Percentiles rank a stretch among this genome's conserved stretches.
Evolutionary conservation across 2,888 invertebrate genomes (phyloP).

Genomic region (Hypsopygia costalis): DNA sequence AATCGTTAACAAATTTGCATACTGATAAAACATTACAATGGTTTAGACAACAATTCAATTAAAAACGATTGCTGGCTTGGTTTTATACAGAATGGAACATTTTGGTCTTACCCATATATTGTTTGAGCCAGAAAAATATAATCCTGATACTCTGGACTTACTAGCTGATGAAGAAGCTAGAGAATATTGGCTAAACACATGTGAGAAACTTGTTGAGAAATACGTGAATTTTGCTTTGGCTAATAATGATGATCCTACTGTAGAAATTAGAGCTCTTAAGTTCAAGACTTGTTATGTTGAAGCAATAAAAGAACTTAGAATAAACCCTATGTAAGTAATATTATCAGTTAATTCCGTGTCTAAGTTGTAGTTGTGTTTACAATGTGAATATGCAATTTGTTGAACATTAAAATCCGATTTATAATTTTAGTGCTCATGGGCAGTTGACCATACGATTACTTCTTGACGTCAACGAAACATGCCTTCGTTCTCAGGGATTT

Average conservation of each 20-base stretch:
- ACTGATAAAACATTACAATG: slow-evolving; percentile 57
- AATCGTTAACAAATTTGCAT: slow-evolving; percentile 44
- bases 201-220: slow-evolving; percentile 92
- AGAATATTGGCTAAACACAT: slow-evolving; percentile 95
- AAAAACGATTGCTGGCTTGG: slow-evolving; percentile 22
- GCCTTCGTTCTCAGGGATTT: slow-evolving; percentile 94
- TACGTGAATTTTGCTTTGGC: slow-evolving; percentile 90
- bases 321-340: slow-evolving; percentile 88
- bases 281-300: slow-evolving; percentile 92
- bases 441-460: slow-evolving; percentile 93
- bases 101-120: slow-evolving; percentile 81
- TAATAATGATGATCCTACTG: slow-evolving; percentile 87
- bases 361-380: too few relatives aligned
- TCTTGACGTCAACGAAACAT: slow-evolving; percentile 95
- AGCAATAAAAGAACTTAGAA: slow-evolving; percentile 86
- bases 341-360: slow-evolving; percentile 5
- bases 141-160: slow-evolving; percentile 95
- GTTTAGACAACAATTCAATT: slow-evolving; percentile 39
- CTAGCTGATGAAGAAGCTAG: slow-evolving; percentile 91
- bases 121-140: slow-evolving; percentile 88
- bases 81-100: slow-evolving; percentile 60
- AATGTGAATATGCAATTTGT: too few relatives aligned
- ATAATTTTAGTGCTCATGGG: slow-evolving; percentile 83
- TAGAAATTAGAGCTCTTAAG: slow-evolving; percentile 88
- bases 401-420: slow-evolving; percentile 17